Evolutionary conservation across 1,140 invertebrate species (phyloP).

Genomic region (Leptoteleia sp.): DNA sequence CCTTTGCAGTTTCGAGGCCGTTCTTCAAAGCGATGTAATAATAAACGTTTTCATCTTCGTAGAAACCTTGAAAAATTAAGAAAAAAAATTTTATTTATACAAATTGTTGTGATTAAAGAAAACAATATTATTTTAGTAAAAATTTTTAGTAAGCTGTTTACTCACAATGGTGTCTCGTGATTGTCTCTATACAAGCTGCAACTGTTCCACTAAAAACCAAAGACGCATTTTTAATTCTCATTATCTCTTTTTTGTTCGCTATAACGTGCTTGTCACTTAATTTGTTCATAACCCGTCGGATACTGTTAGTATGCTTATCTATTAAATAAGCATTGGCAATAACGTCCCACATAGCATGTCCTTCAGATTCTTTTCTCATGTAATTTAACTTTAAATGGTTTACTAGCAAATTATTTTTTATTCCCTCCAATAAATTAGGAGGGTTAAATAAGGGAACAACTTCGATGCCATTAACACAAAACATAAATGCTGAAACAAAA

Average conservation of each 20-base stretch:
- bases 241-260: slow-evolving; percentile 1
- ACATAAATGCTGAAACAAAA: no score
- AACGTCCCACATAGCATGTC: no score
- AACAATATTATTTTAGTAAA: no score
- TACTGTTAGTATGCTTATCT: background rate
- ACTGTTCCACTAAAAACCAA: slow-evolving; percentile 12
- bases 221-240: slow-evolving; percentile 13
- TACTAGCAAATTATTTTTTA: slow-evolving; percentile 23
- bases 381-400: slow-evolving; percentile 10
- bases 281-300: background rate
- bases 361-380: no score
- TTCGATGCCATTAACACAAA: no score
- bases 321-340: no score
- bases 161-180: background rate
- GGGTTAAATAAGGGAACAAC: slow-evolving; percentile 10
- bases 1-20: background rate
- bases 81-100: no score
- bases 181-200: background rate
- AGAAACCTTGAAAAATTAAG: slow-evolving; percentile 13
- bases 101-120: no score
- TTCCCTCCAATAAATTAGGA: slow-evolving; percentile 26
- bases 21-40: background rate
- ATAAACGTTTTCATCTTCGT: background rate
- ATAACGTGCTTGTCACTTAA: slow-evolving; percentile 9
- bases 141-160: no score